These are phyloP conservation scores for Exocentrus adspersus DNA, from an alignment of 2,888 invertebrate species.

Conservation along the genomic window DNA sequence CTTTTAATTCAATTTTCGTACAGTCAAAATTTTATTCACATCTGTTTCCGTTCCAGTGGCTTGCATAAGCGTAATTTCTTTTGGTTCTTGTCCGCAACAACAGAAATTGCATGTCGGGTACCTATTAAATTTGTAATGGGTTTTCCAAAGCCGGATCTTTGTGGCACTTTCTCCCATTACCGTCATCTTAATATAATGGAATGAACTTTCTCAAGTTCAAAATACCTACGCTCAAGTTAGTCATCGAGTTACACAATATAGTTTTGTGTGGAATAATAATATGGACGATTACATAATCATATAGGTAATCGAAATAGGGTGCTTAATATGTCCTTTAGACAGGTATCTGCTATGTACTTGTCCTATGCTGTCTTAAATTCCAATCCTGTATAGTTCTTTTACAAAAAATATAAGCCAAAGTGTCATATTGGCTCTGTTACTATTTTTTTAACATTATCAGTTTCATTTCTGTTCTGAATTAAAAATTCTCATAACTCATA, in stretches of 20 bases:
- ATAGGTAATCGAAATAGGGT: neutral
- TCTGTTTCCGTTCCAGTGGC: neutral
- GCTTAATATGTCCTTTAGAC: neutral
- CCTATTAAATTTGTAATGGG: neutral
- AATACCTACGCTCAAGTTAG: constrained; percentile 4
- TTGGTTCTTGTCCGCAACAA: neutral
- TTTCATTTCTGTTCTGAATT: too few species aligned
- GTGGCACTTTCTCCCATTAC: constrained; percentile 3
- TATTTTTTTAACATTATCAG: too few species aligned
- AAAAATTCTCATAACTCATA: too few species aligned
- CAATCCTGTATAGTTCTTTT: too few species aligned
- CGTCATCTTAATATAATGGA: constrained; percentile 1
- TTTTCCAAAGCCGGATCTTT: constrained; percentile 1
- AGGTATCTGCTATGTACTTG: too few species aligned
- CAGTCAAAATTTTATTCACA: neutral
- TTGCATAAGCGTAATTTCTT: neutral
- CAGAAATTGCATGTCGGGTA: neutral
- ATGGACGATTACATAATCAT: neutral
- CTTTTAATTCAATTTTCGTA: too few species aligned
- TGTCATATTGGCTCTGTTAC: too few species aligned
- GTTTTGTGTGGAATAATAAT: constrained; percentile 5
- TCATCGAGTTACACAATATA: constrained; percentile 6
- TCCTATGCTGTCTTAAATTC: too few species aligned
- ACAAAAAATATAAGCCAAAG: too few species aligned
- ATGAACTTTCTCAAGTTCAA: constrained; percentile 6